A percentile compares a stretch with the other conserved stretches of the same genome.
These are phyloP conservation scores for Lagopus muta DNA, from an alignment of 2,113 vertebrate genomes.

Conservation along the genomic window DNA sequence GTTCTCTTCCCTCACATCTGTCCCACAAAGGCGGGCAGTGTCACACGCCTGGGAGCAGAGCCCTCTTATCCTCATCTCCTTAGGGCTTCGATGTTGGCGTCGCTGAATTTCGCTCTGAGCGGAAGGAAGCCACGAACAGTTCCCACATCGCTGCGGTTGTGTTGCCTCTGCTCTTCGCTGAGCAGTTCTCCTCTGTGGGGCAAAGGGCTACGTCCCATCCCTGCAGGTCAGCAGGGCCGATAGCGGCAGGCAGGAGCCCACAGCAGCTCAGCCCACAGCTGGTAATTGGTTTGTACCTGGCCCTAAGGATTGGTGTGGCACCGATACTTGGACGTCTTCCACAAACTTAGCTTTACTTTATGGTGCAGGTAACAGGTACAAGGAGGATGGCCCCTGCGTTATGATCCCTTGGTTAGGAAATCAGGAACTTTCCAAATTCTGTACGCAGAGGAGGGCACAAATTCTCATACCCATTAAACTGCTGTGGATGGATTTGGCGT, in stretches of 20 bases:
- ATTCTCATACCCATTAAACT: not conserved
- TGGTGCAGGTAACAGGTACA: not conserved
- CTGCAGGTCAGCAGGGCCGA: no score
- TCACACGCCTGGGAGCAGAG: not conserved
- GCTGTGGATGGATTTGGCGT: not conserved
- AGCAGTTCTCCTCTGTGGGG: not conserved
- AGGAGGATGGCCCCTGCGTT: not conserved
- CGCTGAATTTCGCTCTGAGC: not conserved
- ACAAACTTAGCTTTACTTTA: not conserved
- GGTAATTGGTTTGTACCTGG: not conserved
- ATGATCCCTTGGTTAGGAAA: not conserved
- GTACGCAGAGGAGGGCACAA: not conserved
- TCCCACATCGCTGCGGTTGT: rapidly evolving
- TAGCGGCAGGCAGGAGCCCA: no score
- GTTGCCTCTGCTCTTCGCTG: not conserved
- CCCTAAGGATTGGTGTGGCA: not conserved
- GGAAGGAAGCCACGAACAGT: not conserved
- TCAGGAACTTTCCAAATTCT: not conserved
- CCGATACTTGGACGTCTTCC: not conserved
- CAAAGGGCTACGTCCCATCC: no score
- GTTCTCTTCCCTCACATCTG: conserved; percentile 24
- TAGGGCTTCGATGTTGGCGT: not conserved
- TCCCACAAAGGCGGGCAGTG: conserved; percentile 34
- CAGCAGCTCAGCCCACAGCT: not conserved
- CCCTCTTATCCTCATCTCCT: conserved; percentile 4